phyloP scores from a whole-genome alignment of 2,113 vertebrate species.

The Laterallus jamaicensis region DNA sequence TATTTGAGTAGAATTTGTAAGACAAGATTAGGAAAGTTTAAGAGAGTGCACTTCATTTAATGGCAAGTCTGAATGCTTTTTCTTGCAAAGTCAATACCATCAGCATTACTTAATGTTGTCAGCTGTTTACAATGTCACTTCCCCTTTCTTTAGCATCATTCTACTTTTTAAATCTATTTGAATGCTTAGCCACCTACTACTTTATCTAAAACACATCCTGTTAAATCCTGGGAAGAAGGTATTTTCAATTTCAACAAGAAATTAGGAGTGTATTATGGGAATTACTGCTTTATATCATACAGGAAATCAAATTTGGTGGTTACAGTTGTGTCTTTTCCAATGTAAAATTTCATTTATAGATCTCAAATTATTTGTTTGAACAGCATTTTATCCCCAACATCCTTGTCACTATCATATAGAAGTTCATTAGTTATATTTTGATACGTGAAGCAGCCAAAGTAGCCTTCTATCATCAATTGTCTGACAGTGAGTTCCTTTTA shows the following conservation, averaged over 20 bases:
- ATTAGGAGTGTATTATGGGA: background rate
- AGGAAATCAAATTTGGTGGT: background rate
- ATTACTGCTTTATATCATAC: background rate
- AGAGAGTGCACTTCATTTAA: background rate
- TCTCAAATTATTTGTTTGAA: background rate
- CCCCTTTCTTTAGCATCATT: background rate
- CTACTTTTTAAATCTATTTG: background rate
- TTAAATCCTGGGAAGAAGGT: background rate
- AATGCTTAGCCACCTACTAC: background rate
- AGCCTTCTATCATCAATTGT: background rate
- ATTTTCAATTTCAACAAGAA: background rate
- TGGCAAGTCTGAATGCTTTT: background rate
- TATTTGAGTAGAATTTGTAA: background rate
- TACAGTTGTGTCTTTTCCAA: rapidly evolving
- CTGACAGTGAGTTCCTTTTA: background rate
- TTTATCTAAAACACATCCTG: background rate
- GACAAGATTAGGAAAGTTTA: background rate
- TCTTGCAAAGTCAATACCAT: background rate
- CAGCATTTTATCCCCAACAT: background rate
- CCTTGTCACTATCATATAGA: background rate
- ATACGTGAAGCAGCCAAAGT: background rate
- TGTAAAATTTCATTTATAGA: background rate
- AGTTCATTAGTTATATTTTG: background rate
- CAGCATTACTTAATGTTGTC: background rate
- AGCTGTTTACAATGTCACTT: background rate